Base-by-base conservation (phyloP, 2,113 vertebrate species). In the Urocitellus parryii region DNA sequence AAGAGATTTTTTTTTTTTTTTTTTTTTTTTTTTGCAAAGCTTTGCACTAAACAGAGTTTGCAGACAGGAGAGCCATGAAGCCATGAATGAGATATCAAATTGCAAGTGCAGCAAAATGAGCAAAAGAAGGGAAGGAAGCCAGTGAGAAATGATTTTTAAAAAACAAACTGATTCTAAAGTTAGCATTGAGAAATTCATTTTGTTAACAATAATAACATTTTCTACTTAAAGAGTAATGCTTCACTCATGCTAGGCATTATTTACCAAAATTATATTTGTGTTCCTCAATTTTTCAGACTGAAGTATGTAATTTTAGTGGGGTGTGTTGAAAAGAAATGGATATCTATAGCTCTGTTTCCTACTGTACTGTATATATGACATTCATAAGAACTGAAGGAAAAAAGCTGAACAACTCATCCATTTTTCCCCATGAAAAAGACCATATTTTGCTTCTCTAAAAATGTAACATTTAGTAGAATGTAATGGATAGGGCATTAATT, bases 11-110 rank as follows among this genome's bases (percentile, higher is more conserved):
- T 97, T 96, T 98, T 98, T 97, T 97, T 98, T 98, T 98, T 97
- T 97, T 98, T 98, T 97, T 98, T 97, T 98, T 98, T 97, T 98
- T 97, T 96, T 98, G 97, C 98, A 98, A 96, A 98, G 97, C 98
- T 98, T 97, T 98, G 98, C 98, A 98, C 97, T 98, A 99, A 98
- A 97, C 96, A 82, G 97, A 98, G 98, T 98, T 98, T 97, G 94
- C 88, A 94, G 97, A 97, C 97, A 98, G 97, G 98, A 98, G 96
- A 91, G 93, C 96, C 97, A 34, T 68, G 98, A 98, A 91, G 93
- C 97, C 97, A 32, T 70, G 98, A 98, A 98, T 98, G 98, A 98
- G 97, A 97, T 93, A 97, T 97, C 98, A 98, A 98, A 97, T 91
- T 42, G 45, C 68, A 87, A 94, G 72, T 95, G 92, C 80, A 27